Base-by-base conservation (phyloP, 2,888 invertebrate species). In the Troides aeacus region DNA sequence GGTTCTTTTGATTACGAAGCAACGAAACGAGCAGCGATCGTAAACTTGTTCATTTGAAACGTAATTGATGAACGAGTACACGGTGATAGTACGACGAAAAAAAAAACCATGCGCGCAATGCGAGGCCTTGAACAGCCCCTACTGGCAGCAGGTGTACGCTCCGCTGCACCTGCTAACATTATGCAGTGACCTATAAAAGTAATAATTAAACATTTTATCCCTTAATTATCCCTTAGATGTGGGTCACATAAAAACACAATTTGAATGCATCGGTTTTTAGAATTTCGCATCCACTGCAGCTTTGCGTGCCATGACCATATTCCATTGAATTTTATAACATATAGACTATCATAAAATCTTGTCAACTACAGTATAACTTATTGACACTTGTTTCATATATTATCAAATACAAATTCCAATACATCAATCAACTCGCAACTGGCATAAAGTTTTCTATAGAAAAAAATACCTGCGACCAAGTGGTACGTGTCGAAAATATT, bases 181-280 rank as follows among this genome's bases (percentile, higher is more conserved):
- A 89, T 86, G 84, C 84, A 83, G 84, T 92, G 91, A 92, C 92
- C 92, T 92, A 92, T 92, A 89, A 92, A 90, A 87, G 88, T 80
- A 85, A 85, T 91, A 89, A 90, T 90, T 89, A 90, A 86, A 87
- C 85, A 89, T 89, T 88, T 85, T 88, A 88, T 90, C 82, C 83
- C 79, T 75, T 85, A 87, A 87, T 88, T 88, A 88, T 85, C 78
- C 87, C 85, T 82, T 89, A 85, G 86, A 91, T 90, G 88, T 92
- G 90, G 92, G 92, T 92, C 92, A 91, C 88, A 86, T 82, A 84
- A 87, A 83, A 84, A 72, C 70, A 8, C 46, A 75, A 76, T 79
- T 82, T 63, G 23, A 62, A 63, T 63, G 23, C 39, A 30, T 57
- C 17, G n/a, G 2, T 67, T 62, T 67, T 56, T 57, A 62, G 42